Evolutionary conservation across 2,797 vertebrate species (phyloP).

Genomic region (Hybognathus amarus): DNA sequence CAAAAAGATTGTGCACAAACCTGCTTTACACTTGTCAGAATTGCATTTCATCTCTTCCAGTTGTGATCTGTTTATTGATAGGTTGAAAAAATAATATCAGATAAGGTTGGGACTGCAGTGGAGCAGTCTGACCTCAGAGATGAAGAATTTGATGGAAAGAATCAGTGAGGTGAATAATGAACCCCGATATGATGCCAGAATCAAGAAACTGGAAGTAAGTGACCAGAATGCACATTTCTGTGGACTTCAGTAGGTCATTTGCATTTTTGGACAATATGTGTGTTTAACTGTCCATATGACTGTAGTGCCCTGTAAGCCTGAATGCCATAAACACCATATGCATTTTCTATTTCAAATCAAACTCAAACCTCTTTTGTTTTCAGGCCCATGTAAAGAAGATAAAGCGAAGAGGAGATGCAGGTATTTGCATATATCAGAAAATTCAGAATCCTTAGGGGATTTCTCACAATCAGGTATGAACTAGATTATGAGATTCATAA

Average conservation of each 20-base stretch:
- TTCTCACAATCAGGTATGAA: slow-evolving; percentile 30
- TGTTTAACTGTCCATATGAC: background rate
- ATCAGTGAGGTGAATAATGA: slow-evolving; percentile 53
- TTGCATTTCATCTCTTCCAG: background rate
- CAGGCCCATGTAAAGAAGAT: slow-evolving; percentile 68
- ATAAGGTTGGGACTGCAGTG: slow-evolving; percentile 61
- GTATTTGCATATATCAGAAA: slow-evolving; percentile 59
- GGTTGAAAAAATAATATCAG: slow-evolving; percentile 66
- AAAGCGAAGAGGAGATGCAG: slow-evolving; percentile 66
- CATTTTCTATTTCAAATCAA: background rate
- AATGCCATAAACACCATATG: background rate
- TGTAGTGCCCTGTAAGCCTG: background rate
- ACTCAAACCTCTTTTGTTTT: background rate
- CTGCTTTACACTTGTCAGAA: background rate
- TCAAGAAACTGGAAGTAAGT: slow-evolving; percentile 71
- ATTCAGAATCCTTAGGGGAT: slow-evolving; percentile 25
- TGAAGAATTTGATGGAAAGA: slow-evolving; percentile 59
- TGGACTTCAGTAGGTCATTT: background rate
- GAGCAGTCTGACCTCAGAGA: slow-evolving; percentile 55
- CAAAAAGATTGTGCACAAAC: background rate
- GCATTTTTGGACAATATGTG: background rate
- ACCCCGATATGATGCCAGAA: slow-evolving; percentile 55
- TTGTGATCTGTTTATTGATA: slow-evolving; percentile 49
- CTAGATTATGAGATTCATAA: background rate
- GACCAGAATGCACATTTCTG: background rate